phyloP scores from a whole-genome alignment of 2,113 vertebrate species.

The Anser cygnoides region DNA sequence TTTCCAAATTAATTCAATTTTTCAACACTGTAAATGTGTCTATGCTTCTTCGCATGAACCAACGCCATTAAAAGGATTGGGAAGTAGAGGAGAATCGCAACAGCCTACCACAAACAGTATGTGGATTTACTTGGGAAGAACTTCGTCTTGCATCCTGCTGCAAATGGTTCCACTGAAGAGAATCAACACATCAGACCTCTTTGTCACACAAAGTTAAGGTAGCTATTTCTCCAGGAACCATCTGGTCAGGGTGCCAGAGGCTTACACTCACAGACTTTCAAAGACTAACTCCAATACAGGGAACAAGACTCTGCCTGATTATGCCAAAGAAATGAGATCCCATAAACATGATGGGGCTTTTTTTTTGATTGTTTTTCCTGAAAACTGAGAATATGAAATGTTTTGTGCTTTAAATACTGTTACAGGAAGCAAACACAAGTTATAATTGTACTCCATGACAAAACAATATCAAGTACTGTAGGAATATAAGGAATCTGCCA shows the following conservation, averaged over 20 bases:
- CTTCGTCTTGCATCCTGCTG: not conserved
- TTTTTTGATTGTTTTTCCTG: not conserved
- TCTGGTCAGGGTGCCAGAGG: not conserved
- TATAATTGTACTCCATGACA: not conserved
- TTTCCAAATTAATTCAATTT: not conserved
- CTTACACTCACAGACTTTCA: not conserved
- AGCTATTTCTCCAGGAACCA: not conserved
- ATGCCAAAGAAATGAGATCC: not conserved
- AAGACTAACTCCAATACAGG: not conserved
- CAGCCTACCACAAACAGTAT: not conserved
- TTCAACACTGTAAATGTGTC: not conserved
- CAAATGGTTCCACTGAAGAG: not conserved
- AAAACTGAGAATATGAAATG: not conserved
- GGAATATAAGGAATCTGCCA: not conserved
- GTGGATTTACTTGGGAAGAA: not conserved
- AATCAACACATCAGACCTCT: not conserved
- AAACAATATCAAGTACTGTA: not conserved
- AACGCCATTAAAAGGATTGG: not conserved
- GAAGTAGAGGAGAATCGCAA: not conserved
- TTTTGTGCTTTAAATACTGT: not conserved
- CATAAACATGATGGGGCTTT: not conserved
- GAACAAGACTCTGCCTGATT: not conserved
- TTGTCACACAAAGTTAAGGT: not conserved
- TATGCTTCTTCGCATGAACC: not conserved
- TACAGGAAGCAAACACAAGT: not conserved